These are phyloP conservation scores for Polia nebulosa DNA, from an alignment of 2,888 invertebrate species.

Conservation along the genomic window DNA sequence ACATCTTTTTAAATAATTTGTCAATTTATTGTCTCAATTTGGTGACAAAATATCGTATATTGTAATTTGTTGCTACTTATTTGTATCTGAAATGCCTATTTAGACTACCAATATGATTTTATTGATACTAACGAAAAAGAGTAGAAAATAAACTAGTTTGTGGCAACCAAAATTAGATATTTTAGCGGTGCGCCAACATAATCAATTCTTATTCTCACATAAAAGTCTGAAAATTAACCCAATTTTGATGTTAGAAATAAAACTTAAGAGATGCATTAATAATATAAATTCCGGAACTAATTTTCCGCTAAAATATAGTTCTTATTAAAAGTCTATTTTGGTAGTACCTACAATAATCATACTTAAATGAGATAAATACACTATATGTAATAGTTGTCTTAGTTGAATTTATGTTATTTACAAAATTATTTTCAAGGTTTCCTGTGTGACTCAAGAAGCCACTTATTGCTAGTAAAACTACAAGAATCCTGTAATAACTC, in stretches of 20 bases:
- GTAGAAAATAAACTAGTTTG: background rate
- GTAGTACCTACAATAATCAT: background rate
- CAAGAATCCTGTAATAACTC: slow-evolving; percentile 10
- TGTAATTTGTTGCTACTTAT: slow-evolving; percentile 34
- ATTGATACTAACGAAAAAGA: slow-evolving; percentile 9
- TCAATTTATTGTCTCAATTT: slow-evolving; percentile 37
- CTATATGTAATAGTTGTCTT: background rate
- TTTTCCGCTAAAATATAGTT: too few relatives aligned
- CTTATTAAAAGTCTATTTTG: background rate
- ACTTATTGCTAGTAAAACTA: too few relatives aligned
- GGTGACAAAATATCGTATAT: slow-evolving; percentile 17
- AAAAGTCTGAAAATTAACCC: background rate
- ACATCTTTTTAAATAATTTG: slow-evolving; percentile 39
- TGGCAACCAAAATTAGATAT: background rate
- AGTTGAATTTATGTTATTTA: background rate
- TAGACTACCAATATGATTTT: slow-evolving; percentile 11
- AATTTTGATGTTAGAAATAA: background rate
- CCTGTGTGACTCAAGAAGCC: too few relatives aligned
- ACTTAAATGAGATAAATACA: background rate
- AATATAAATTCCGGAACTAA: background rate
- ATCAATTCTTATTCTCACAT: slow-evolving; percentile 3
- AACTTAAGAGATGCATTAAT: too few relatives aligned
- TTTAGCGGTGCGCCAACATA: too few relatives aligned
- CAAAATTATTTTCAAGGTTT: background rate
- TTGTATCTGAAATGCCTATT: slow-evolving; percentile 9